A percentile compares a stretch with the other conserved stretches of the same genome.
Evolutionary conservation across 2,888 invertebrate genomes (phyloP).

Genomic region (Girardia tigrina): DNA sequence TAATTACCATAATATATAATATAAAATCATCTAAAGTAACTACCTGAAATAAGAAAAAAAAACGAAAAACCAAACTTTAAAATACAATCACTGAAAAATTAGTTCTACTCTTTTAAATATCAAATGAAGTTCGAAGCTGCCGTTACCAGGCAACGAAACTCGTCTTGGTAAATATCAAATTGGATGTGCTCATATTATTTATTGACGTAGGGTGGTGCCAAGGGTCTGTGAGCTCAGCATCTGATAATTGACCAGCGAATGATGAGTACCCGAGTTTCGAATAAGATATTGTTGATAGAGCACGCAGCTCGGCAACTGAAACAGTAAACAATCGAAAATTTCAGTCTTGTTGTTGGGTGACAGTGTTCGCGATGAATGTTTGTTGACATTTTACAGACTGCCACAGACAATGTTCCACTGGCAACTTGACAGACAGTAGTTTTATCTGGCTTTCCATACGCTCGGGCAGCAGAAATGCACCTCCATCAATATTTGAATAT

Average conservation of each 20-base stretch:
- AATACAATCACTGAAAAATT: constrained; percentile 6
- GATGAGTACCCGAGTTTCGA: constrained; percentile 11
- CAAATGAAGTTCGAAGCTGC: constrained; percentile 12
- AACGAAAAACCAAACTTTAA: too few relatives aligned
- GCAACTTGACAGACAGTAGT: not conserved
- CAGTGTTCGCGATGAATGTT: not conserved
- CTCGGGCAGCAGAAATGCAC: constrained; percentile 4
- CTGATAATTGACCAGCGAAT: constrained; percentile 11
- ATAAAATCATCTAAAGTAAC: too few relatives aligned
- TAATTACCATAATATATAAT: too few relatives aligned
- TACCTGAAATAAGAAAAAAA: too few relatives aligned
- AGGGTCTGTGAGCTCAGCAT: constrained; percentile 23
- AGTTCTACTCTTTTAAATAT: constrained; percentile 20
- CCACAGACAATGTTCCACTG: not conserved
- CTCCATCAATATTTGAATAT: constrained; percentile 1
- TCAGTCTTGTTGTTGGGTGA: not conserved
- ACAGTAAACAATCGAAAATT: constrained; percentile 1
- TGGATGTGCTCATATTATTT: constrained; percentile 18
- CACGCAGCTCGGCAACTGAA: constrained; percentile 4
- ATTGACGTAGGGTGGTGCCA: constrained; percentile 16
- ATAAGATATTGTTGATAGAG: not conserved
- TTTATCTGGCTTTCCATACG: not conserved
- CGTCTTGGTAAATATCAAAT: constrained; percentile 20
- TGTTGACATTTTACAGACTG: not conserved
- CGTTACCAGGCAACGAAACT: constrained; percentile 12